phyloP scores from a whole-genome alignment of 2,888 invertebrate species.

The Brenthis daphne region DNA sequence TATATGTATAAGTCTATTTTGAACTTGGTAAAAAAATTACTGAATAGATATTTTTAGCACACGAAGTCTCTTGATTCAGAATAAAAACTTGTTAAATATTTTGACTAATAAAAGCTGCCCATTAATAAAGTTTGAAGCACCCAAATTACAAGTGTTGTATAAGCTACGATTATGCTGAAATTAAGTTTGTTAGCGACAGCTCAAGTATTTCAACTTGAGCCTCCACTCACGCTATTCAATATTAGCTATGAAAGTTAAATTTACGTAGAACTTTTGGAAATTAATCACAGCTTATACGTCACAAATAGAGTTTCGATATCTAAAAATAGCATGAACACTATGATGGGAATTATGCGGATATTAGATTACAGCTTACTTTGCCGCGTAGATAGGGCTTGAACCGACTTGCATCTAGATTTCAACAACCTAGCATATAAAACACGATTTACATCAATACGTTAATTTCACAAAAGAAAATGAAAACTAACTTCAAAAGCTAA shows the following conservation, averaged over 20 bases:
- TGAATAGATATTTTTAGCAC: neutral
- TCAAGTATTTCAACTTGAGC: neutral
- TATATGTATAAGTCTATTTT: neutral
- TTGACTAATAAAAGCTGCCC: conserved; percentile 7
- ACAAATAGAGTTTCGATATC: no score
- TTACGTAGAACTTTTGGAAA: neutral
- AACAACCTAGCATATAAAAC: no score
- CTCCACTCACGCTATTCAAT: neutral
- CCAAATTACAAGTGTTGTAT: neutral
- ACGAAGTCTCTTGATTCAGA: neutral
- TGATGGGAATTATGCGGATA: no score
- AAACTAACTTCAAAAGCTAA: no score
- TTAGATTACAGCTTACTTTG: no score
- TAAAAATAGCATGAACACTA: no score
- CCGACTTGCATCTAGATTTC: no score
- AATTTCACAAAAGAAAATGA: no score
- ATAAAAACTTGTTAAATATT: neutral
- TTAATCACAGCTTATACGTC: no score
- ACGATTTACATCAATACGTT: no score
- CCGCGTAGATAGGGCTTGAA: no score
- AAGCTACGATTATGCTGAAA: conserved; percentile 3
- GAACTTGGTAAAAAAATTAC: neutral
- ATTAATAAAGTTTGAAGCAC: conserved; percentile 4
- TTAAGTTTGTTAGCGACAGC: conserved; percentile 10
- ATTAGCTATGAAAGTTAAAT: neutral